Evolutionary conservation across 2,113 vertebrate species (phyloP).

Genomic region (Daboia siamensis): DNA sequence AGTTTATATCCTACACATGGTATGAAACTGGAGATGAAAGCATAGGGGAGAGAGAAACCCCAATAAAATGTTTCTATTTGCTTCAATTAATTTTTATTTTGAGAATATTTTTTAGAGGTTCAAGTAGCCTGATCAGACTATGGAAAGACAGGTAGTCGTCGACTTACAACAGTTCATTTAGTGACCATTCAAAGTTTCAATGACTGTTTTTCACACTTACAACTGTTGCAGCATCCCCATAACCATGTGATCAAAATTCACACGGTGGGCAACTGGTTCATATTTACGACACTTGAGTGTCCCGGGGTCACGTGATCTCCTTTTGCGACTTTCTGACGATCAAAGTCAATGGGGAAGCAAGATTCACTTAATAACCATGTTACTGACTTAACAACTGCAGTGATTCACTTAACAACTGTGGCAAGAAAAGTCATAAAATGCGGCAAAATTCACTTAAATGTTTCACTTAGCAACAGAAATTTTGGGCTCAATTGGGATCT

Average conservation of each 20-base stretch:
- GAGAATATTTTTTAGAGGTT: not conserved
- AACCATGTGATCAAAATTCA: not conserved
- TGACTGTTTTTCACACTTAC: not conserved
- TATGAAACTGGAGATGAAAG: not conserved
- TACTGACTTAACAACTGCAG: not conserved
- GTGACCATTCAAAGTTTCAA: not conserved
- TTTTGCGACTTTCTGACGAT: not conserved
- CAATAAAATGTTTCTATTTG: not conserved
- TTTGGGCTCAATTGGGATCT: not conserved
- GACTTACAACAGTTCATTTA: not conserved
- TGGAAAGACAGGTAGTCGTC: not conserved
- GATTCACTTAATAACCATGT: not conserved
- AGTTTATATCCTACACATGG: not conserved
- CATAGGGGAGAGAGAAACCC: not conserved
- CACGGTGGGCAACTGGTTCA: not conserved
- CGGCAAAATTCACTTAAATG: not conserved
- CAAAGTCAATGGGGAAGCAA: not conserved
- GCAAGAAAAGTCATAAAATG: not conserved
- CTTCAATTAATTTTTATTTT: not conserved
- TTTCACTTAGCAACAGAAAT: not conserved
- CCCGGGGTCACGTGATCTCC: not conserved
- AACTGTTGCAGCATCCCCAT: not conserved
- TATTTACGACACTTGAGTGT: not conserved
- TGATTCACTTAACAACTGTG: not conserved
- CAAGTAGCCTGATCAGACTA: not conserved